Percentiles rank a stretch among this genome's conserved stretches.
phyloP scores from a whole-genome alignment of 2,113 vertebrate genomes.

The Hemibagrus wyckioides region DNA sequence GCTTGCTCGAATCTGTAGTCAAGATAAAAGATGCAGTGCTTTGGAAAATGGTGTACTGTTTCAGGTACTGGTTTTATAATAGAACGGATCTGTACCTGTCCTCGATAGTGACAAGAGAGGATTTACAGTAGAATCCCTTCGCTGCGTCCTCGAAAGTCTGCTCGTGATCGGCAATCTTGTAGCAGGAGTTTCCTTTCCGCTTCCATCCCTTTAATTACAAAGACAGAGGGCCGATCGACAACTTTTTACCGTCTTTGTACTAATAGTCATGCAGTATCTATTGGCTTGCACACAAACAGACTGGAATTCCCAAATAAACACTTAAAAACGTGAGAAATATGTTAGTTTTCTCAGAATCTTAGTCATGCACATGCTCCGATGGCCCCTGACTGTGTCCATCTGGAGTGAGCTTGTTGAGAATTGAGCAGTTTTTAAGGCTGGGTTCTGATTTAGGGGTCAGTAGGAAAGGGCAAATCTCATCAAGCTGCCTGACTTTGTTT shows the following conservation, averaged over 20 bases:
- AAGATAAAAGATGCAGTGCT: neutral
- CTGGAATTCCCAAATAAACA: neutral
- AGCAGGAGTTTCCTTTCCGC: constrained; percentile 85
- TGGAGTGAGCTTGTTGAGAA: neutral
- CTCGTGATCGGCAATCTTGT: constrained; percentile 79
- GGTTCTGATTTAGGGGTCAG: neutral
- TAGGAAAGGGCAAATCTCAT: constrained; percentile 10
- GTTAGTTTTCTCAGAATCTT: neutral
- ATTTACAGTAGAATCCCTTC: constrained; percentile 86
- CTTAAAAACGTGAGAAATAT: neutral
- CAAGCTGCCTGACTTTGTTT: constrained; percentile 44
- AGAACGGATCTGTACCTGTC: constrained; percentile 80
- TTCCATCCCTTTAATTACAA: constrained; percentile 82
- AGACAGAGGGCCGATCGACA: neutral
- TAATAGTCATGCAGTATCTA: neutral
- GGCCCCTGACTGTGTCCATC: constrained; percentile 33
- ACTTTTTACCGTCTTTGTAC: neutral
- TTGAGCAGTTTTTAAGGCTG: neutral
- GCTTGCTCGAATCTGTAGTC: constrained; percentile 88
- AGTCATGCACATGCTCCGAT: neutral
- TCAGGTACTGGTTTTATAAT: neutral
- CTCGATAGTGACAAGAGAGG: constrained; percentile 81
- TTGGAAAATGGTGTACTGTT: neutral
- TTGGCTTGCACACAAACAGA: neutral
- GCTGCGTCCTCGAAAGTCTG: constrained; percentile 80